Conservation (phyloP, 2,113 vertebrate genomes). For the Amazona vittata region DNA sequence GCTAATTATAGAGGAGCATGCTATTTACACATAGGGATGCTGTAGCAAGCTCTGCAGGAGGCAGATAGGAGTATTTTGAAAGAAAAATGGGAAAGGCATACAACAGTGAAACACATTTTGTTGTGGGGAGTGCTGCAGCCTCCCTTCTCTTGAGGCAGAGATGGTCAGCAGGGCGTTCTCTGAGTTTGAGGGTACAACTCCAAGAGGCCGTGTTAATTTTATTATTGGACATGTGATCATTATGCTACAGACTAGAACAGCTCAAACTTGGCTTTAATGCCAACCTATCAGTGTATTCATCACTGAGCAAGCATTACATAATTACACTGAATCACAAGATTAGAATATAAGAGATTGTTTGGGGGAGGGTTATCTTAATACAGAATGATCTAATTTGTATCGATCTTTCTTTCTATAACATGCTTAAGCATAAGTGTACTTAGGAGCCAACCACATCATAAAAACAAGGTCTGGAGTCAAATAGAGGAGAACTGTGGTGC, state of each 20-base stretch:
- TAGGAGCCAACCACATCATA: slow-evolving; percentile 33
- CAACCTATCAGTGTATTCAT: slow-evolving; percentile 48
- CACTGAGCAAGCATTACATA: slow-evolving; percentile 50
- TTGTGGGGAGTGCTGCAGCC: not conserved
- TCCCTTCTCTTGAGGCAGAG: not conserved
- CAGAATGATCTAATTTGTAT: slow-evolving; percentile 54
- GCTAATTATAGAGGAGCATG: slow-evolving; percentile 64
- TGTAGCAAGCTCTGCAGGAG: slow-evolving; percentile 45
- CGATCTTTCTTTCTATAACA: slow-evolving; percentile 57
- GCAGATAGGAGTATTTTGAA: slow-evolving; percentile 52
- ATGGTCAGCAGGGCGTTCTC: not conserved
- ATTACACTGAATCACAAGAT: slow-evolving; percentile 60
- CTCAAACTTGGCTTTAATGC: slow-evolving; percentile 63
- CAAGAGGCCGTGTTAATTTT: slow-evolving; percentile 30
- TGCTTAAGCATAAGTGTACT: slow-evolving; percentile 20
- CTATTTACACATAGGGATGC: slow-evolving; percentile 50
- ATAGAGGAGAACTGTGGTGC: not conserved
- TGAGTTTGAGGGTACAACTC: not conserved
- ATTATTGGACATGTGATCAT: slow-evolving; percentile 46
- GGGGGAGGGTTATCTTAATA: slow-evolving; percentile 32
- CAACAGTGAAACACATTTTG: not conserved
- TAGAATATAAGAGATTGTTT: slow-evolving; percentile 40
- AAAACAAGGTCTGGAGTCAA: not conserved
- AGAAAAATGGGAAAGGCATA: slow-evolving; percentile 13
- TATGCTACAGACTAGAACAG: slow-evolving; percentile 36